phyloP scores from a whole-genome alignment of 2,797 vertebrate genomes.

The Lophotriccus pileatus region DNA sequence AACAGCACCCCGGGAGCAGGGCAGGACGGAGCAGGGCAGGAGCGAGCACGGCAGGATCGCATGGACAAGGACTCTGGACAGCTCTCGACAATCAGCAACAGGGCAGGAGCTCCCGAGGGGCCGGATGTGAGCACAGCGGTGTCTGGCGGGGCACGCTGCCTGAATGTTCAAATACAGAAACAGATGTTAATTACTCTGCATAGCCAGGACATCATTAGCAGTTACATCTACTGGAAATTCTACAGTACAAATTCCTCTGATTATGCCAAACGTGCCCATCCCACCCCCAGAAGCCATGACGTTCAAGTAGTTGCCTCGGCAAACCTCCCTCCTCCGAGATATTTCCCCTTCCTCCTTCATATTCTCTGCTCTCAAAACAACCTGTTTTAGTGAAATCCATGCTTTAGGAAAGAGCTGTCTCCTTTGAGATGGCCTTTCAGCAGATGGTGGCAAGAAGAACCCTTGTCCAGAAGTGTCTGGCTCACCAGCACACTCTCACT shows the following conservation, averaged over 20 bases:
- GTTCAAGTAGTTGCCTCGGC: not conserved
- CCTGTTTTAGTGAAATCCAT: not conserved
- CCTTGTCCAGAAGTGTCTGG: not conserved
- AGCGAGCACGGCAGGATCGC: not conserved
- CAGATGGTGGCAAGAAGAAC: not conserved
- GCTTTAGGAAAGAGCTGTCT: not conserved
- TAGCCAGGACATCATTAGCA: not conserved
- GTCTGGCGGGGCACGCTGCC: slow-evolving; percentile 2
- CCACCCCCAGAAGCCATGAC: not conserved
- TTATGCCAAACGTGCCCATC: not conserved
- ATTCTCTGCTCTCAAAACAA: not conserved
- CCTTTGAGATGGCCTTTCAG: not conserved
- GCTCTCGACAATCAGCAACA: not conserved
- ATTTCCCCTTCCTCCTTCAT: not conserved
- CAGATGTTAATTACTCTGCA: not conserved
- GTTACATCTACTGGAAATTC: not conserved
- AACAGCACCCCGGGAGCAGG: not conserved
- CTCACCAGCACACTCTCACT: not conserved
- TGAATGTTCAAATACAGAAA: slow-evolving; percentile 32
- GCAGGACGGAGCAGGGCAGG: not conserved
- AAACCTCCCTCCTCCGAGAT: not conserved
- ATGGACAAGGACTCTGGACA: not conserved
- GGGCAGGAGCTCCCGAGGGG: slow-evolving; percentile 1
- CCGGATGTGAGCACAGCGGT: not conserved
- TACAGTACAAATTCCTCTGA: not conserved